phyloP scores from a whole-genome alignment of 2,888 invertebrate species.

The Lochmaea capreae region DNA sequence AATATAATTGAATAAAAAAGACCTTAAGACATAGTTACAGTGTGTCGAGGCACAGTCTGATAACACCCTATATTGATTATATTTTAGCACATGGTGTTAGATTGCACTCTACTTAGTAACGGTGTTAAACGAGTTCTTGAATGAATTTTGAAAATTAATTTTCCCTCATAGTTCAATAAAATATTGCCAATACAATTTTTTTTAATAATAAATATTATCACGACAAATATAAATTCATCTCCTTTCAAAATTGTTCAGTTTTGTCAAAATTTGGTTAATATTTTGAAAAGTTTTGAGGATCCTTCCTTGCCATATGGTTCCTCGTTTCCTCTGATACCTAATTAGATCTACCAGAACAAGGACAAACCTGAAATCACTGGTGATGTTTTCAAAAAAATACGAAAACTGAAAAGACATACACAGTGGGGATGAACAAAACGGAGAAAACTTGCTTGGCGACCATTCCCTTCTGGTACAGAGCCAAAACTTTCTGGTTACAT shows the following conservation, averaged over 20 bases:
- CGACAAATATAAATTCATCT: neutral
- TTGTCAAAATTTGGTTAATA: neutral
- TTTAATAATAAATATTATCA: neutral
- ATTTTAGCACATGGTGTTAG: constrained; percentile 52
- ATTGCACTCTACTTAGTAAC: constrained; percentile 39
- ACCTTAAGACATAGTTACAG: constrained; percentile 59
- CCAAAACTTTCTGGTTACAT: no score
- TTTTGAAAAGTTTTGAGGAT: no score
- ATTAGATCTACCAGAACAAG: no score
- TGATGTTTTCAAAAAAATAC: no score
- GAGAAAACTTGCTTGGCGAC: no score
- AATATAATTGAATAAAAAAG: constrained; percentile 47
- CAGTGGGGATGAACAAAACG: no score
- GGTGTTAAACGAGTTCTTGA: constrained; percentile 28
- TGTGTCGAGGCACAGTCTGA: constrained; percentile 45
- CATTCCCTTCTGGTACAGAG: no score
- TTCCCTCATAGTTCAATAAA: constrained; percentile 8
- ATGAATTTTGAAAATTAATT: constrained; percentile 28
- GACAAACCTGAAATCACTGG: no score
- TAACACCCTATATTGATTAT: constrained; percentile 35
- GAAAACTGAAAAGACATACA: no score
- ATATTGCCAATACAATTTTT: neutral
- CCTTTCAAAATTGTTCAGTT: neutral
- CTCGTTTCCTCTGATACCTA: no score
- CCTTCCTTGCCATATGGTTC: no score